Evolutionary conservation across 2,113 vertebrate genomes (phyloP).

Genomic region (Myiopsitta monachus): DNA sequence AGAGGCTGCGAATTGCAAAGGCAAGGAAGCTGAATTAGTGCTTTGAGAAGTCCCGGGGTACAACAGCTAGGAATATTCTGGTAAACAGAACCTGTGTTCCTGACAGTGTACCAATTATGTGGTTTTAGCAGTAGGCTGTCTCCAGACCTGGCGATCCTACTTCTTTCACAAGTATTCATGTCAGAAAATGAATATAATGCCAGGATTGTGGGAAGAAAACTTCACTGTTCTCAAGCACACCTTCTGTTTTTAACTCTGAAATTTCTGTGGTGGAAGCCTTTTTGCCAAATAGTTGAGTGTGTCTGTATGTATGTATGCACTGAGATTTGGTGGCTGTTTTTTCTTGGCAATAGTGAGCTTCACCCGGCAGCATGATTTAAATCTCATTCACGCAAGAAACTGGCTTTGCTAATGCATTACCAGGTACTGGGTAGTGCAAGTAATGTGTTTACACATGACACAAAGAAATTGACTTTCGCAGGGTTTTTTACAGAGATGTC

Average conservation of each 20-base stretch:
- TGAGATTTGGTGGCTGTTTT: not conserved
- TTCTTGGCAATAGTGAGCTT: not conserved
- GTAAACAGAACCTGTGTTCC: not conserved
- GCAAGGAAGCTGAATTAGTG: not conserved
- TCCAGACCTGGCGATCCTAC: not conserved
- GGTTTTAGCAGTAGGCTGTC: not conserved
- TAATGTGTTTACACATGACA: not conserved
- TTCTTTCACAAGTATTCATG: not conserved
- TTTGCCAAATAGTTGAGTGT: not conserved
- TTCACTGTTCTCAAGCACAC: not conserved
- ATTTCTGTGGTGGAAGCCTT: not conserved
- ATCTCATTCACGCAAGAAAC: not conserved
- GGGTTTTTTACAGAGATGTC: not conserved
- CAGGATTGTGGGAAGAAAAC: slow-evolving; percentile 5
- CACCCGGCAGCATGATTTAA: not conserved
- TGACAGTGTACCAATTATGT: not conserved
- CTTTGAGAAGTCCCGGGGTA: not conserved
- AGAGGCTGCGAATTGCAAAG: not conserved
- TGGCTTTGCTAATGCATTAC: not conserved
- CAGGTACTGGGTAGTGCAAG: not conserved
- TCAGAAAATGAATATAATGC: not conserved
- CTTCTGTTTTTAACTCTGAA: slow-evolving; percentile 36
- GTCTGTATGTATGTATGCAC: not conserved
- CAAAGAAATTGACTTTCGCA: not conserved
- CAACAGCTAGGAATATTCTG: not conserved